Percentiles rank a stretch among this genome's conserved stretches.
Conservation (phyloP, 92 coral and sea anemone species). For the Bergia sp. region DNA sequence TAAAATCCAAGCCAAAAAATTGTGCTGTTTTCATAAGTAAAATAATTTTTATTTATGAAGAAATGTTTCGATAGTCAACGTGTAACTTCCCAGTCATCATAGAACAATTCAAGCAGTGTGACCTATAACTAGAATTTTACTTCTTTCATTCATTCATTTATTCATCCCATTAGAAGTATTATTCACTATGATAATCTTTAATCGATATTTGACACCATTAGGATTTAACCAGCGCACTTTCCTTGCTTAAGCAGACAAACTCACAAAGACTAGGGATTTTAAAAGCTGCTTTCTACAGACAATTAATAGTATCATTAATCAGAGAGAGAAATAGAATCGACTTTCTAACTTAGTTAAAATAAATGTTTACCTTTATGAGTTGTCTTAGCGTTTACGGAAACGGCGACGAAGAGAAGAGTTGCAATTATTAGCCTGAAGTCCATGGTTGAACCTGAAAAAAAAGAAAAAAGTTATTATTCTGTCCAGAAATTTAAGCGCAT, state of each 20-base stretch:
- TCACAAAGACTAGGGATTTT: not conserved
- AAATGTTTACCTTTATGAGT: conserved; percentile 68
- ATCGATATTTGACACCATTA: not conserved
- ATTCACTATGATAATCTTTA: not conserved
- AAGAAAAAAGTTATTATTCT: conserved; percentile 23
- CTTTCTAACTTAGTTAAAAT: not conserved
- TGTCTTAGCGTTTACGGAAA: conserved; percentile 75
- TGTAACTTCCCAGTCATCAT: not conserved
- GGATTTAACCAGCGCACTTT: not conserved
- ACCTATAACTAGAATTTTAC: not conserved
- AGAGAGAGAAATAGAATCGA: not conserved
- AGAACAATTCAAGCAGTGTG: not conserved
- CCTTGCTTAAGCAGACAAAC: not conserved
- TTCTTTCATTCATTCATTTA: not conserved
- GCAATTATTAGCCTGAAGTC: conserved; percentile 82
- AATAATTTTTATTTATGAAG: not conserved
- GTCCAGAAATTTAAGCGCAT: not conserved
- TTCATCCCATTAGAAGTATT: no score
- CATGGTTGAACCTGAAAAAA: conserved; percentile 74
- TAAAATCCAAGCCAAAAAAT: not conserved
- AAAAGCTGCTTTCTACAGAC: conserved; percentile 24
- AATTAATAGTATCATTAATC: not conserved
- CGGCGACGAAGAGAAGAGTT: conserved; percentile 77
- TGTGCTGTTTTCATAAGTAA: not conserved
- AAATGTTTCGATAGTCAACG: not conserved